A percentile compares a stretch with the other conserved stretches of the same genome.
These are phyloP conservation scores for Orthosia gothica DNA, from an alignment of 2,888 invertebrate genomes.

Conservation along the genomic window DNA sequence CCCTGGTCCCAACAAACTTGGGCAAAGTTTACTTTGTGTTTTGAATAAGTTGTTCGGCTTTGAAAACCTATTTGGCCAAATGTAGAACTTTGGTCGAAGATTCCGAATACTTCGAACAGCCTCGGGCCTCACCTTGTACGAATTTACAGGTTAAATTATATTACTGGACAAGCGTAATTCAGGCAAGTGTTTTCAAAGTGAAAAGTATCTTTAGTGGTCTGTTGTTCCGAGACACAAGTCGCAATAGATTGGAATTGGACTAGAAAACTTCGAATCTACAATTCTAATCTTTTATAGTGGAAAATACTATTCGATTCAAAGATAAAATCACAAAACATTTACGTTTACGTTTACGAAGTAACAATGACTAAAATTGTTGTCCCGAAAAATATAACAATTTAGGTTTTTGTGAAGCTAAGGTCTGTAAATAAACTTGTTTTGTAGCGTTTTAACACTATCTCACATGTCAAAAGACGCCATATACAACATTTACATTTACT, in stretches of 20 bases:
- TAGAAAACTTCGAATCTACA: conserved; percentile 15
- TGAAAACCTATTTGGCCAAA: conserved; percentile 41
- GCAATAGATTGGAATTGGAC: conserved; percentile 11
- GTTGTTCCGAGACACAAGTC: neutral
- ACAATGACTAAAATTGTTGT: neutral
- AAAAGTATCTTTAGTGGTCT: conserved; percentile 12
- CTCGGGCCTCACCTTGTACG: conserved; percentile 29
- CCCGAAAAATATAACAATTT: neutral
- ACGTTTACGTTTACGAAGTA: too few species aligned
- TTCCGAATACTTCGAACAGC: conserved; percentile 38
- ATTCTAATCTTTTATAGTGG: conserved; percentile 26
- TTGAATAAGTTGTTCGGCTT: conserved; percentile 61
- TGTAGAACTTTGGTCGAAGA: conserved; percentile 52
- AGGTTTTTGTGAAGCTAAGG: too few species aligned
- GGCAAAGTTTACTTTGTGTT: conserved; percentile 63
- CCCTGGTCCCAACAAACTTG: conserved; percentile 48
- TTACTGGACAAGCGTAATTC: conserved; percentile 45
- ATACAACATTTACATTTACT: neutral
- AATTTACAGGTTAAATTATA: conserved; percentile 43
- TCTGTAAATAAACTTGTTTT: too few species aligned
- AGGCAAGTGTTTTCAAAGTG: conserved; percentile 33
- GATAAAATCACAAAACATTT: neutral
- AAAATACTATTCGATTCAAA: conserved; percentile 20
- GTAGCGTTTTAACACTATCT: too few species aligned
- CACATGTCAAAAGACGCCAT: neutral